Evolutionary conservation across 2,113 vertebrate genomes (phyloP), one percentile per base, ranked within the genome.

Genomic region (Pseudonaja textilis): DNA sequence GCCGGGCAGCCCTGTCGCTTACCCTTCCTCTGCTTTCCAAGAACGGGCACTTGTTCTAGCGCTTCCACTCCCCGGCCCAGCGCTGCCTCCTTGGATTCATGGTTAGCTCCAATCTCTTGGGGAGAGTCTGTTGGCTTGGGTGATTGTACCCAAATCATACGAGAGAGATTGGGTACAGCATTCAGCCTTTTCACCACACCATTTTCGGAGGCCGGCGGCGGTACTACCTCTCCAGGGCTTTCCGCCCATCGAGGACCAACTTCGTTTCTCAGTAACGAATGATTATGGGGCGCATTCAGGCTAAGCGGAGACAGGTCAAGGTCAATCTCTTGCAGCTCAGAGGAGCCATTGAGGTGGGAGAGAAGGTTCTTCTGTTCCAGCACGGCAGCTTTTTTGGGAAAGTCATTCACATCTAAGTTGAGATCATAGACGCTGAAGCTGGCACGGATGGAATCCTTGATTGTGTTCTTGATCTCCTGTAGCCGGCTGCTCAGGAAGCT

Each of bases 401-500:
- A 99, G 97, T 99, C 99, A 0, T 98, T 99, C 96, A 98, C 98
- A 59, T 99, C 99, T 96, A 99, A 96, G 95, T 98, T 98, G 96
- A 99, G 98, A 97, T 99, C 99, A 0, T 99, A 99, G 96, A 99
- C 98, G 3, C 98, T 99, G 97, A 99, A 99, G 87, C 98, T 99
- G 96, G 99, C 98, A 39, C 98, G 97, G 95, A 99, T 99, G 61
- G 99, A 99, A 98, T 99, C 99, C 96, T 99, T 99, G 95, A 99
- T 99, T 93, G 98, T 99, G 97, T 99, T 99, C 94, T 99, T 99
- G 95, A 99, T 99, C 97, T 99, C 99, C 96, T 99, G 99, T 45
- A 99, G 98, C 29, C 99, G 98, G 96, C 98, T 99, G 94, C 98
- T 99, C 94, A 99, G 98, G 94, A 99, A 99, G 97, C 98, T 99